These are phyloP conservation scores for Agrypnia vestita DNA, from an alignment of 1,140 invertebrate species.

Conservation along the genomic window DNA sequence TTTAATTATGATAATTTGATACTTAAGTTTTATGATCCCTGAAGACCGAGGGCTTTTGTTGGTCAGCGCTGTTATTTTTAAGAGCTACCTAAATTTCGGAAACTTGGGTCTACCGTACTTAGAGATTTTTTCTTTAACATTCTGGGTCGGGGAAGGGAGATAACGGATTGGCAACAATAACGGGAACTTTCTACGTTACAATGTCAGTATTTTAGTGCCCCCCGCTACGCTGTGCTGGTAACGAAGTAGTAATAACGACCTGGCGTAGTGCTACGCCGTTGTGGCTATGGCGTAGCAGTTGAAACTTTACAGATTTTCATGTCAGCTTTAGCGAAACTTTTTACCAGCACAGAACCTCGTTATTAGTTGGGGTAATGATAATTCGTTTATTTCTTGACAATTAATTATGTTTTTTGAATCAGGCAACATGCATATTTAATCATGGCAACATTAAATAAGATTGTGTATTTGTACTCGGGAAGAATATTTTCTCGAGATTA, in stretches of 20 bases:
- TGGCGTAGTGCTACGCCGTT: constrained; percentile 14
- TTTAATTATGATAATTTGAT: too few species aligned
- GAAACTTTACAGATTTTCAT: constrained; percentile 14
- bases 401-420: too few species aligned
- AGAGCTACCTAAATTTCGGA: too few species aligned
- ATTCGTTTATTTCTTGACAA: too few species aligned
- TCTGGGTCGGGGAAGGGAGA: background rate
- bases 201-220: constrained; percentile 2
- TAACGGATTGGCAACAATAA: constrained; percentile 19
- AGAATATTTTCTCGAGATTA: too few species aligned
- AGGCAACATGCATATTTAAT: too few species aligned
- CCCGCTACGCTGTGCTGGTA: background rate
- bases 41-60: too few species aligned
- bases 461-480: too few species aligned
- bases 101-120: background rate
- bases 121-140: background rate
- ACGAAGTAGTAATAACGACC: constrained; percentile 25
- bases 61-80: too few species aligned
- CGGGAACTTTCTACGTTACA: constrained; percentile 19
- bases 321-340: background rate
- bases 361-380: too few species aligned
- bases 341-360: background rate
- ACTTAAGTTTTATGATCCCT: too few species aligned
- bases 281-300: background rate
- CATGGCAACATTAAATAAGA: too few species aligned